Evolutionary conservation across 2,888 invertebrate genomes (phyloP).

Genomic region (Drosophila merina): DNA sequence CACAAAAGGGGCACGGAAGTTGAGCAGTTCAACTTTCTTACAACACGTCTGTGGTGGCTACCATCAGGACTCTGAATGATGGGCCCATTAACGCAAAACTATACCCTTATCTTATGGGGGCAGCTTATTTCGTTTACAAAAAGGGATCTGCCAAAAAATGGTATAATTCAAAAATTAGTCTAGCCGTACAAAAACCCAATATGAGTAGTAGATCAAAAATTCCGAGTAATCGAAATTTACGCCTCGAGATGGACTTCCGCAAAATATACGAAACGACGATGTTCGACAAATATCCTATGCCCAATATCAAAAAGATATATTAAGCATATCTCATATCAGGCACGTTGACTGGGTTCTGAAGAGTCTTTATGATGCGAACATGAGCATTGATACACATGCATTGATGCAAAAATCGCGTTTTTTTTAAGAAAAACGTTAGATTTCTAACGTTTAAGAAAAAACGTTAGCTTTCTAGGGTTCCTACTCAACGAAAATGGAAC

Average conservation of each 20-base stretch:
- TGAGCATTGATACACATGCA: not conserved
- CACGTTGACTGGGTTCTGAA: conserved; percentile 8
- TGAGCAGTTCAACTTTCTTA: not conserved
- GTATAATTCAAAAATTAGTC: not conserved
- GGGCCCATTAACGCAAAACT: not conserved
- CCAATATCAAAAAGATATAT: no score
- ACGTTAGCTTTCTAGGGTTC: not conserved
- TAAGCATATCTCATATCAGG: not conserved
- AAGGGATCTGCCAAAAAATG: not conserved
- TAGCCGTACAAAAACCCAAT: conserved; percentile 7
- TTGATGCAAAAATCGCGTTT: conserved; percentile 4
- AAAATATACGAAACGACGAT: not conserved
- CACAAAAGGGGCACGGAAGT: not conserved
- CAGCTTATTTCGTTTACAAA: not conserved
- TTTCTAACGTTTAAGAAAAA: no score
- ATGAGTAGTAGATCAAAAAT: no score
- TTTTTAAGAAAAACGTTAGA: conserved; percentile 2
- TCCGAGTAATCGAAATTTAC: no score
- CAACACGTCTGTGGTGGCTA: not conserved
- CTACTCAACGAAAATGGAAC: not conserved
- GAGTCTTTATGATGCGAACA: conserved; percentile 9
- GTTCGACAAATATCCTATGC: no score
- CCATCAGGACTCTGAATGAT: not conserved
- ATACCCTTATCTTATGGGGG: no score
- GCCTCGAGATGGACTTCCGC: no score